Percentiles rank a stretch among this genome's conserved stretches.
Conservation (phyloP, 2,888 invertebrate genomes). For the Chrysotoxum bicinctum region DNA sequence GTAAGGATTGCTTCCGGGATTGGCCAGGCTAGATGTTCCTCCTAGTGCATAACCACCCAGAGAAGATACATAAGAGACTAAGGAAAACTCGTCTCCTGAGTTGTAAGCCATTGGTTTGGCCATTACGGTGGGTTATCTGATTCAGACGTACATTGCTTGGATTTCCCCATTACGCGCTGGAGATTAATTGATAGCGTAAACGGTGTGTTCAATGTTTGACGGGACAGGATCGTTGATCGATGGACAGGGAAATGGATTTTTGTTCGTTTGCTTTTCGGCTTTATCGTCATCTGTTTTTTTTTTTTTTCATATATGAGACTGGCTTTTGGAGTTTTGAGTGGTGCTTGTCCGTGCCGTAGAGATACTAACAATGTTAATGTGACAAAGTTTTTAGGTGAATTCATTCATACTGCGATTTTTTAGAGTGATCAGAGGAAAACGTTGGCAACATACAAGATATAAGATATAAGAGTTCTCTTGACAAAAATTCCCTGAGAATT, state of each 20-base stretch:
- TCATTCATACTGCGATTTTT: not conserved
- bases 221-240: slow-evolving; percentile 69
- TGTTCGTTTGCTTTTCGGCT: slow-evolving; percentile 35
- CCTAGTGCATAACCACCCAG: not conserved
- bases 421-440: not conserved
- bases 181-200: slow-evolving; percentile 70
- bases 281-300: slow-evolving; percentile 30
- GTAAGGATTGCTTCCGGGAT: slow-evolving; percentile 66
- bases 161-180: slow-evolving; percentile 57
- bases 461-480: not conserved
- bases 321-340: not conserved
- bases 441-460: not conserved
- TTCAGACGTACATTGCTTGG: slow-evolving; percentile 61
- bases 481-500: not conserved
- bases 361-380: not conserved
- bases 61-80: slow-evolving; percentile 21
- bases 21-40: not conserved
- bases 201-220: slow-evolving; percentile 65
- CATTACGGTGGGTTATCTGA: slow-evolving; percentile 68
- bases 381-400: not conserved
- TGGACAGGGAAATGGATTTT: slow-evolving; percentile 70
- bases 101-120: slow-evolving; percentile 47
- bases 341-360: not conserved
- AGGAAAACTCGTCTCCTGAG: slow-evolving; percentile 31
- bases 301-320: not conserved